Base-by-base conservation (phyloP, 2,888 invertebrate species). In the Sipha maydis region DNA sequence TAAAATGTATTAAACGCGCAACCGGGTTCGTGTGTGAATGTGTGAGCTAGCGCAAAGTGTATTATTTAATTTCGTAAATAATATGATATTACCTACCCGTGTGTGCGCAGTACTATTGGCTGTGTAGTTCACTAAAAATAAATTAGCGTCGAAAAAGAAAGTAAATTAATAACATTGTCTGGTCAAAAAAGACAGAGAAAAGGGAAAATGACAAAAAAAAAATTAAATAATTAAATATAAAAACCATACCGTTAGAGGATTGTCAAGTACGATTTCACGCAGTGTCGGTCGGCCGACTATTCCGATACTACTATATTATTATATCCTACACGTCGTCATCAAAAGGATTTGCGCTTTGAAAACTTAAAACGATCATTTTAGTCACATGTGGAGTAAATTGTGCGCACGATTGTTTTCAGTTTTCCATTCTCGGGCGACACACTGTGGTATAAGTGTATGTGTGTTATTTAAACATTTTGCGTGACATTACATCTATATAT, bases 261-360 rank as follows among this genome's bases (percentile, higher is more conserved):
- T 28, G 31, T 69, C 4, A 14, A 69, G 41, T 69, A 21, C 48
- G 31, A 71, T 82, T 69, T 31, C 28, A 71, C 31, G 71, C 17
- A 9, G 8, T 28, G 75, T 21, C 48, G 11, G 48, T 48, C 48
- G 7, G 61, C 25, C 61, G 25, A 7, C 21, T 11, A 73, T 4
- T 17, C 1, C 38, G 25, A 75, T 75, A 75, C 48, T 11, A 48
- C 48, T 14, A 48, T 48, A 48, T 48, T 48, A 48, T 48, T 48
- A 48, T 14, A 48, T 48, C 48, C 19, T 38, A 25, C 75, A 21
- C 21, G 75, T 11, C 48, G 38, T 19, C 75, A 31, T 75, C 75
- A 38, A 75, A 79, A 80, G 41, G n/a, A 80, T 80, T 80, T n/a
- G n/a, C 9, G 31, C 25, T 14, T 83, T 83, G 14, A 54, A 83